These are phyloP conservation scores for Epsilonema sp. DNA, from an alignment of 2,888 invertebrate genomes.

Conservation along the genomic window DNA sequence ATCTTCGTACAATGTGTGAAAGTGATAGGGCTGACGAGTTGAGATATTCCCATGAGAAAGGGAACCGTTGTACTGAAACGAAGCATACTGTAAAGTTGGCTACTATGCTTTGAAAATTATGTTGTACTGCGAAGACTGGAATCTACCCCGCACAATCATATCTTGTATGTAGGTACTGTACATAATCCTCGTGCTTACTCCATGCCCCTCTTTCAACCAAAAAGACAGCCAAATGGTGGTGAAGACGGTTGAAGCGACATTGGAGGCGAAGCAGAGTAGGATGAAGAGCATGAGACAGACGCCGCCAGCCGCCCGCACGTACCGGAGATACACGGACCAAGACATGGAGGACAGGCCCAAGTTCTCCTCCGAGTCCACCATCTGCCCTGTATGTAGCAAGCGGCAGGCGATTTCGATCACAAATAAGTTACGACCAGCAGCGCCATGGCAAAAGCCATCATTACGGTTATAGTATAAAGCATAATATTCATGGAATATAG, in stretches of 20 bases:
- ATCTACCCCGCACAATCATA: no score
- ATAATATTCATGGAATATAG: no score
- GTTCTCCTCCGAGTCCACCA: constrained; percentile 27
- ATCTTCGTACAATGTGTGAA: constrained; percentile 35
- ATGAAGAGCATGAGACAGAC: constrained; percentile 32
- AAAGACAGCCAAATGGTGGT: constrained; percentile 43
- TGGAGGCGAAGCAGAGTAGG: constrained; percentile 34
- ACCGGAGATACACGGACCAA: constrained; percentile 24
- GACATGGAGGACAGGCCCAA: constrained; percentile 18
- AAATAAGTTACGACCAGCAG: no score
- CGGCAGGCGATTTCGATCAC: constrained; percentile 18
- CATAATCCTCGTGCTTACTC: no score
- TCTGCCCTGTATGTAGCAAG: constrained; percentile 30
- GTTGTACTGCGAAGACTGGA: neutral
- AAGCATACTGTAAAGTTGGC: neutral
- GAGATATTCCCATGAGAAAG: no score
- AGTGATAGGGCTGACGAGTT: no score
- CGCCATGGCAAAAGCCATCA: no score
- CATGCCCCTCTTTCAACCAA: constrained; percentile 33
- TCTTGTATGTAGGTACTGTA: neutral
- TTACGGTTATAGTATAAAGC: no score
- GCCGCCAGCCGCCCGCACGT: constrained; percentile 40
- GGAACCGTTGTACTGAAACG: no score
- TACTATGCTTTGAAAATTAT: neutral
- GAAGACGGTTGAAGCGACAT: constrained; percentile 39